Conservation (phyloP, 1,140 invertebrate genomes). For the Drosophila watanabei region DNA sequence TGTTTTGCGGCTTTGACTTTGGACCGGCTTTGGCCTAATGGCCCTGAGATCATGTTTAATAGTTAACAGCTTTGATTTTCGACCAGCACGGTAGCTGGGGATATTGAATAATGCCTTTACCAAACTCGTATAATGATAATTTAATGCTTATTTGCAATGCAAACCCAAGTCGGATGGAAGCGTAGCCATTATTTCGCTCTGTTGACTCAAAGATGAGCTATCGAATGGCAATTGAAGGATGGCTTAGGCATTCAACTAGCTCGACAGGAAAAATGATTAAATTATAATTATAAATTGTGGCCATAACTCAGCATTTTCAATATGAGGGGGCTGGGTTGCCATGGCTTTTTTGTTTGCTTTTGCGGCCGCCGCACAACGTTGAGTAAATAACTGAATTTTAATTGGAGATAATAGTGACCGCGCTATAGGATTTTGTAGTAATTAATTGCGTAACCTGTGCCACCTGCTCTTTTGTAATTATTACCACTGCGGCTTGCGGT, state of each 20-base stretch:
- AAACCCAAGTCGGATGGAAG: neutral
- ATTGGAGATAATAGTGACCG: slow-evolving; percentile 28
- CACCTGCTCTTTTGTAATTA: slow-evolving; percentile 42
- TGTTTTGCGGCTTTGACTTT: slow-evolving; percentile 26
- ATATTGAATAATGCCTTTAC: slow-evolving; percentile 36
- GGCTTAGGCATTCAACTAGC: neutral
- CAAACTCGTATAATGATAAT: slow-evolving; percentile 25
- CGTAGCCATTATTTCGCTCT: slow-evolving; percentile 19
- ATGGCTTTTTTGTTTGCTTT: neutral
- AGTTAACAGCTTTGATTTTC: slow-evolving; percentile 45
- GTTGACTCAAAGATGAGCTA: slow-evolving; percentile 2
- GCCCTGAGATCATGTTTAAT: slow-evolving; percentile 41
- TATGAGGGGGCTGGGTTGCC: neutral
- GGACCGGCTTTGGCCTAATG: slow-evolving; percentile 30
- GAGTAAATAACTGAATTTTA: slow-evolving; percentile 39
- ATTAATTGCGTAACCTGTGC: slow-evolving; percentile 39
- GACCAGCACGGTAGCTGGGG: slow-evolving; percentile 1
- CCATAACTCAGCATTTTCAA: neutral
- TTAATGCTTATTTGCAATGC: slow-evolving; percentile 31
- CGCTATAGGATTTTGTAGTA: slow-evolving; percentile 13
- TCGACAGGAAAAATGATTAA: neutral
- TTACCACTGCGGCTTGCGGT: slow-evolving; percentile 37
- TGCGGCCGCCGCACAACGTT: neutral
- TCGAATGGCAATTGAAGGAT: neutral
- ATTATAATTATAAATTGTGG: slow-evolving; percentile 10